phyloP scores from a whole-genome alignment of 2,797 vertebrate species.

The Apogon talboti region DNA sequence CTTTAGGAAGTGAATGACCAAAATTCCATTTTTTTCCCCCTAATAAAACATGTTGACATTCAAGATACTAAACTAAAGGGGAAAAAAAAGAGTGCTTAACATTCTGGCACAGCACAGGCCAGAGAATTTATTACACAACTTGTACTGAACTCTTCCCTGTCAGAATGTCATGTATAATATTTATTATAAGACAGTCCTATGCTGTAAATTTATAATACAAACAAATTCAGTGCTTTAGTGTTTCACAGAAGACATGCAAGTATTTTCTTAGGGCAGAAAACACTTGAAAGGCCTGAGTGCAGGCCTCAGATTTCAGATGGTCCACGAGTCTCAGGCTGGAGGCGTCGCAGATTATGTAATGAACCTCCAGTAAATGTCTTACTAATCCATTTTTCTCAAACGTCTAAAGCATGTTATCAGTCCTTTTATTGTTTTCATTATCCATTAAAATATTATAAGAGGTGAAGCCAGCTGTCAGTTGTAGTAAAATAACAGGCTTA shows the following conservation, averaged over 20 bases:
- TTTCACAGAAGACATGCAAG: neutral
- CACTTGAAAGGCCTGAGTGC: neutral
- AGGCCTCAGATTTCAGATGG: neutral
- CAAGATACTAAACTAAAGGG: neutral
- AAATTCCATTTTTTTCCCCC: neutral
- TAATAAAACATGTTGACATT: neutral
- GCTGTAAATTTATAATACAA: neutral
- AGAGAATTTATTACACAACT: constrained; percentile 17
- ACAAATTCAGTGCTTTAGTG: neutral
- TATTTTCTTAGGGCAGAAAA: neutral
- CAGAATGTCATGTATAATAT: neutral
- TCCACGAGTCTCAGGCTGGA: neutral
- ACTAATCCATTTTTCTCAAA: neutral
- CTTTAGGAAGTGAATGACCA: neutral
- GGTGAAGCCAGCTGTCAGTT: neutral
- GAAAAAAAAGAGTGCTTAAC: neutral
- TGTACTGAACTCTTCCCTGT: neutral
- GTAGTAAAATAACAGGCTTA: constrained; percentile 1
- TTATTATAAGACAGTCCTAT: neutral
- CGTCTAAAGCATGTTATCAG: neutral
- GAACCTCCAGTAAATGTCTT: neutral
- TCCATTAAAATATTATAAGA: neutral
- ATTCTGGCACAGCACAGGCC: neutral
- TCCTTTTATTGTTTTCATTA: constrained; percentile 12
- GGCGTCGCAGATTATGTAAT: constrained; percentile 12